These are phyloP conservation scores for Porites lobata DNA, from an alignment of 92 coral and sea anemone genomes.

Conservation along the genomic window DNA sequence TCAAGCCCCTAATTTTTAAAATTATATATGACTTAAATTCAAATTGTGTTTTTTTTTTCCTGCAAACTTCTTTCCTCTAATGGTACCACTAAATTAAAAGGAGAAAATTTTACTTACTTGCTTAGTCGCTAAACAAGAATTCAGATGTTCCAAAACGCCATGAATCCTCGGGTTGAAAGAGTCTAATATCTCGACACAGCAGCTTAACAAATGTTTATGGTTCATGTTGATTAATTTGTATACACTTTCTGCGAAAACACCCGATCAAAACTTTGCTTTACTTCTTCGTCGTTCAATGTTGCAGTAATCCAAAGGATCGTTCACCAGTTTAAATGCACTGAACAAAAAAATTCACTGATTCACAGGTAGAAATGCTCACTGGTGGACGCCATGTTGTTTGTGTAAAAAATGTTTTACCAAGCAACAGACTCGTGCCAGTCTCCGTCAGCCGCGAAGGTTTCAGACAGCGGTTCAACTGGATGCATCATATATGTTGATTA, in stretches of 20 bases:
- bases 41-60: not conserved
- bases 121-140: slow-evolving; percentile 70
- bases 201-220: slow-evolving; percentile 76
- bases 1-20: slow-evolving; percentile 64
- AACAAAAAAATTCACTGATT: not conserved
- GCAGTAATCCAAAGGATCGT: too few relatives aligned
- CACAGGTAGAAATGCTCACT: not conserved
- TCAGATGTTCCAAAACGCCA: slow-evolving; percentile 91
- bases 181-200: slow-evolving; percentile 82
- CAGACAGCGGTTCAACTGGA: not conserved
- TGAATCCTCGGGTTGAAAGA: slow-evolving; percentile 82
- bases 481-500: too few relatives aligned
- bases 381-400: slow-evolving; percentile 37
- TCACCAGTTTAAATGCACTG: not conserved
- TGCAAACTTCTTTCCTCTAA: not conserved
- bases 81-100: not conserved
- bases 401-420: slow-evolving; percentile 6
- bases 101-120: slow-evolving; percentile 62
- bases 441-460: not conserved
- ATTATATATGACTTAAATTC: not conserved
- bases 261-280: not conserved
- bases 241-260: not conserved
- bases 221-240: slow-evolving; percentile 54
- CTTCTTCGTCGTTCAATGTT: not conserved
- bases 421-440: slow-evolving; percentile 54